Evolutionary conservation across 2,888 invertebrate species (phyloP).

Genomic region (Ypsolopha scabrella): DNA sequence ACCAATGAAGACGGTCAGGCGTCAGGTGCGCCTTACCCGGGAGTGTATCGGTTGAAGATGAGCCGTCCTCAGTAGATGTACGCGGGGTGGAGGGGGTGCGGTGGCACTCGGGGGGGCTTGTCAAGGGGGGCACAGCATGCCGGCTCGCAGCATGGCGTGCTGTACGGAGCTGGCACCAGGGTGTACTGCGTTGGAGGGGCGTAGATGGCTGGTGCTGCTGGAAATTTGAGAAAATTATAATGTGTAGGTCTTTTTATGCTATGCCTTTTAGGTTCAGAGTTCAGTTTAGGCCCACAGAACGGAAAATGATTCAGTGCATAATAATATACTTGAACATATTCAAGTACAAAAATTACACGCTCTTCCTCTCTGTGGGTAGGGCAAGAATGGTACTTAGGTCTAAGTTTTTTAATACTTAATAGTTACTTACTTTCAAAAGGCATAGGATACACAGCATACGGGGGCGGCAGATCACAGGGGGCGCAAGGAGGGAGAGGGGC

Average conservation of each 20-base stretch:
- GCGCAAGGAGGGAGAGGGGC: slow-evolving; percentile 47
- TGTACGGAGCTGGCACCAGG: slow-evolving; percentile 51
- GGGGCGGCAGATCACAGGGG: slow-evolving; percentile 54
- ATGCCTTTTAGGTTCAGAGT: too few relatives aligned
- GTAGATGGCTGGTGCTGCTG: slow-evolving; percentile 53
- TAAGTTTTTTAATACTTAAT: too few relatives aligned
- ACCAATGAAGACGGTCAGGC: not conserved
- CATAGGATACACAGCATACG: slow-evolving; percentile 52
- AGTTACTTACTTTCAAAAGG: slow-evolving; percentile 51
- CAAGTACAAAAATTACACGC: too few relatives aligned
- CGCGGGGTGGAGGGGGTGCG: slow-evolving; percentile 54
- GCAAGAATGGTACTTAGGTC: too few relatives aligned
- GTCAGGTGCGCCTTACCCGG: not conserved
- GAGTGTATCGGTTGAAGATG: slow-evolving; percentile 8
- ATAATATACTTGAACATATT: too few relatives aligned
- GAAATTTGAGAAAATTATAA: slow-evolving; percentile 9
- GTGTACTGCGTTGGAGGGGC: slow-evolving; percentile 53
- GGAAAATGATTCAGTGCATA: too few relatives aligned
- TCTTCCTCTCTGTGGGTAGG: too few relatives aligned
- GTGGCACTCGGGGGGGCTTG: slow-evolving; percentile 51
- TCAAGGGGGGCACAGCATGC: slow-evolving; percentile 54
- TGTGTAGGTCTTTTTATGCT: not conserved
- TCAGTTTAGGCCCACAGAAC: too few relatives aligned
- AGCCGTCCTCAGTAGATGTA: slow-evolving; percentile 45
- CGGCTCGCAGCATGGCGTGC: slow-evolving; percentile 51